Evolutionary conservation across 2,797 vertebrate species (phyloP), one percentile per base, ranked within the genome.

Genomic region (Novumbra hubbsi): DNA sequence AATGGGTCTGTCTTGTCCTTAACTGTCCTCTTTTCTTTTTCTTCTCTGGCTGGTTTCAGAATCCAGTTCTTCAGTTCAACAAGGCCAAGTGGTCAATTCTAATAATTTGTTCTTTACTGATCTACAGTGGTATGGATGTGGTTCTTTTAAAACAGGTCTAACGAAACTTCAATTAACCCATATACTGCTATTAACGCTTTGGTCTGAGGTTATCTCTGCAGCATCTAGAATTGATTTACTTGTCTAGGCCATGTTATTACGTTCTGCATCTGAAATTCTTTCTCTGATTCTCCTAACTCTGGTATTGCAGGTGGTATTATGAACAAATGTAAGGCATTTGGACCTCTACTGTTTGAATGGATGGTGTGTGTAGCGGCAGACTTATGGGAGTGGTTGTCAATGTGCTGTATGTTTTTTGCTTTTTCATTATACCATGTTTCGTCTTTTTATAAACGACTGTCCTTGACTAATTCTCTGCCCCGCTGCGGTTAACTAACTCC

Each of bases 381-480:
- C 6, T 65, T 30, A 49, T 49, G 15, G 45, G 45, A 69, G 68
- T 6, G 28, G 5, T 4, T 48, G 38, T 68, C 15, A 32, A 8
- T 9, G 68, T 69, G 24, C 45, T 48, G 24, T 64, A 69, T 48
- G 41, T 69, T 49, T 69, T 21, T 69, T 64, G 62, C 62, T 64
- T 11, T 15, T 50, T 28, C 24, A 48, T 3, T 68, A 16, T 28
- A 64, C 24, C 19, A 28, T 64, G 62, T 64, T 64, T 3, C 16
- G 27, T 64, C 62, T 64, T 24, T 63, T 64, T 9, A 64, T 64
- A 17, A 38, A 28, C 68, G 16, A 70, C 27, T n/a, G 64, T 32
- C 16, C 32, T 16, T 30, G 17, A 50, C 27, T 28, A 27, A 16
- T 50, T 48, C 16, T 50, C 48, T 30, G 48, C 45, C 21, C 67